A percentile compares a stretch with the other conserved stretches of the same genome.
These are phyloP conservation scores for Gopherus flavomarginatus DNA, from an alignment of 2,113 vertebrate genomes.

Conservation along the genomic window DNA sequence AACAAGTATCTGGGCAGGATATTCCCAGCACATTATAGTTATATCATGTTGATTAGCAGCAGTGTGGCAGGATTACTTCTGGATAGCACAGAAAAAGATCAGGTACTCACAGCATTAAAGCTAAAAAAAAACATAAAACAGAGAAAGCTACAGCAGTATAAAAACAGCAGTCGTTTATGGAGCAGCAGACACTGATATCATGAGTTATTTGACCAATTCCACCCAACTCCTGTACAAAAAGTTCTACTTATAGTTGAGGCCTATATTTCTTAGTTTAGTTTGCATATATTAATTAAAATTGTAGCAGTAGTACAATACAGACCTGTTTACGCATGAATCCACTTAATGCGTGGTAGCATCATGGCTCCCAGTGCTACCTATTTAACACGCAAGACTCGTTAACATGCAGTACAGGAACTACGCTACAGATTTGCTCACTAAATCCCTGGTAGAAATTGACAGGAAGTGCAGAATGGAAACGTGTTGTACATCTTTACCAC, in stretches of 20 bases:
- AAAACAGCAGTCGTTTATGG: not conserved
- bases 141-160: not conserved
- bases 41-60: not conserved
- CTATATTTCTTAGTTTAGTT: not conserved
- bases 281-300: not conserved
- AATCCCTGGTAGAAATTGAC: no score
- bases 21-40: not conserved
- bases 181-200: not conserved
- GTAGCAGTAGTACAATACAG: not conserved
- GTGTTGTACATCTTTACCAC: no score
- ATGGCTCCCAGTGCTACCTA: no score
- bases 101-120: not conserved
- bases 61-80: not conserved
- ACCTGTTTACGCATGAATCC: no score
- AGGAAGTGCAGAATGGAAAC: no score
- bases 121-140: not conserved
- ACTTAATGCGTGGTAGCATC: no score
- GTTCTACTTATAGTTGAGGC: not conserved
- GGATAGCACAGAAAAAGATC: not conserved
- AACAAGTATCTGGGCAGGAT: not conserved
- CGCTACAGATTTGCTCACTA: no score
- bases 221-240: not conserved
- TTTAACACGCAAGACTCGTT: no score
- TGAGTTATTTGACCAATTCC: not conserved
- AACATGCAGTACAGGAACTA: no score